Base-by-base conservation (phyloP, 1,140 invertebrate genomes). In the Microplitis demolitor region DNA sequence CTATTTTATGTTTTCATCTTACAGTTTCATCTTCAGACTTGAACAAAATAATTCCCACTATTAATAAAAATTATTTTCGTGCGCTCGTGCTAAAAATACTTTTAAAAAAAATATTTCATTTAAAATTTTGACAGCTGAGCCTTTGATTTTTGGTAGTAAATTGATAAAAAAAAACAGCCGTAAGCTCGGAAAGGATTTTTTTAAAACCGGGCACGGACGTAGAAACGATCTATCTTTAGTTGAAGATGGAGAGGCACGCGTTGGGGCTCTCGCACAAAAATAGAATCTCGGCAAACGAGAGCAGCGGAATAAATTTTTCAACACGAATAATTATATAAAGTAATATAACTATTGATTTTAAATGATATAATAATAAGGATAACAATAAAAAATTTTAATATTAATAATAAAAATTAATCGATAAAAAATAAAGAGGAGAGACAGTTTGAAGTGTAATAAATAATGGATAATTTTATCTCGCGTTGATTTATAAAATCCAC, bases 261-360 rank as follows among this genome's bases (percentile, higher is more conserved):
- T 73, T 73, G 61, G 76, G 79, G 80, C 80, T 78, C 76, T 79
- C 78, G 78, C 75, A 80, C 80, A 67, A 84, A 86, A 87, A 87
- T 87, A 87, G 85, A 85, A 81, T 79, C 67, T 64, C 71, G 69
- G 74, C n/a, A 72, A 72, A 39, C 33, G 64, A 72, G 54, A 72
- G 54, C 73, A 68, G 75, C 77, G 69, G 72, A 79, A 76, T 71
- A 66, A 56, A 60, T 13, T 39, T 37, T 61, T 69, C 16, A 33
- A 60, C 53, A 16, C 37, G 8, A 68, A 54, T 68, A 50, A 66
- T 66, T 66, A 51, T 4, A 66, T 16, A 66, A 11, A 51, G 58
- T 58, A 37, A 31, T 14, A 11, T 13, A 37, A 61, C 6, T 45
- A 45, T 45, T 45, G 39, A 45, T 45, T 45, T 45, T 9, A 45